phyloP scores from a whole-genome alignment of 2,888 invertebrate species.

The Sepioteuthis lessoniana region DNA sequence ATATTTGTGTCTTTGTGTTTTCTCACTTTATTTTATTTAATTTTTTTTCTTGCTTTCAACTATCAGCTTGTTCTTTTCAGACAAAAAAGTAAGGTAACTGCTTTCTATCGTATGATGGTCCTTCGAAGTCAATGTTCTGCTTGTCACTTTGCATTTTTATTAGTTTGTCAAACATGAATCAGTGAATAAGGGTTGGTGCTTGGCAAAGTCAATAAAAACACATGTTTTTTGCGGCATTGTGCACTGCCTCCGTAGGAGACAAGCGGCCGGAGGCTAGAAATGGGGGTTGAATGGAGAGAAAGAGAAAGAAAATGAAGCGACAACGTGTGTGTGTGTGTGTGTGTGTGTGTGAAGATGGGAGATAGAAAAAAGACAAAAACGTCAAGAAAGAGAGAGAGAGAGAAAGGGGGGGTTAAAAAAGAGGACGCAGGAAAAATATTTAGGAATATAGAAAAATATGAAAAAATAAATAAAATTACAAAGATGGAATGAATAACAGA shows the following conservation, averaged over 20 bases:
- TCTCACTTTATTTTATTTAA: no score
- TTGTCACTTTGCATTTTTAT: not conserved
- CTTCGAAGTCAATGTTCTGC: not conserved
- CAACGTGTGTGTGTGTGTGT: no score
- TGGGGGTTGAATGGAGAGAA: not conserved
- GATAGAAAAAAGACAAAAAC: no score
- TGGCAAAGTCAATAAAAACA: not conserved
- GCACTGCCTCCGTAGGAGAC: slow-evolving; percentile 33
- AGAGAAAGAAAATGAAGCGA: no score
- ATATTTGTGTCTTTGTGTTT: no score
- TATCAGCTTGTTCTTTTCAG: no score
- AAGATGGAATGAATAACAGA: no score
- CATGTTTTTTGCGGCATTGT: slow-evolving; percentile 21
- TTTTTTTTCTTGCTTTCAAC: no score
- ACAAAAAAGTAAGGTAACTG: no score
- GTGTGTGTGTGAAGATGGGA: no score
- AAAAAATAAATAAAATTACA: not conserved
- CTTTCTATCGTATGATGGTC: no score
- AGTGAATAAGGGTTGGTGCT: not conserved
- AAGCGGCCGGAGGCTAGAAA: not conserved
- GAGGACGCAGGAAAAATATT: not conserved
- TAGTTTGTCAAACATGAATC: slow-evolving; percentile 8
- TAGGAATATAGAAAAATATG: not conserved
- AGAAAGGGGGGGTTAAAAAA: not conserved
- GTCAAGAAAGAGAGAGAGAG: no score